A percentile compares a stretch with the other conserved stretches of the same genome.
These are phyloP conservation scores for Urocolius indicus DNA, from an alignment of 2,113 vertebrate species.

Conservation along the genomic window DNA sequence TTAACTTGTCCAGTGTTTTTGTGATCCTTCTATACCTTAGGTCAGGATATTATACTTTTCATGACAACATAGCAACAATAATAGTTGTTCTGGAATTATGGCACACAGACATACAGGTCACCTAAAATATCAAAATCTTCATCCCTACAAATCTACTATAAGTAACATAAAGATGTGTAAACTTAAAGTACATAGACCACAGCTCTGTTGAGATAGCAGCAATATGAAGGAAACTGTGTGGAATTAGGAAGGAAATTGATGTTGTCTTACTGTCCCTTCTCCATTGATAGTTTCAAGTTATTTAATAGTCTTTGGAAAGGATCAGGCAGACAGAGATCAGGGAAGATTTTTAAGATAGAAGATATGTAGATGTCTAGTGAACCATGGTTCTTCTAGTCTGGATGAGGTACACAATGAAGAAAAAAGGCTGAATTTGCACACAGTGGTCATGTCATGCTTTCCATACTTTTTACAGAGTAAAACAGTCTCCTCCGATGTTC, in stretches of 20 bases:
- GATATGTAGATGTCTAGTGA: not conserved
- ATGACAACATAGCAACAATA: not conserved
- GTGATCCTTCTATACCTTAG: not conserved
- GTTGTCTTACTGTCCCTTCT: not conserved
- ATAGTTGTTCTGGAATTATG: not conserved
- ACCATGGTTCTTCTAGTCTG: not conserved
- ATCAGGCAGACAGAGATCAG: not conserved
- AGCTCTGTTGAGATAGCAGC: not conserved
- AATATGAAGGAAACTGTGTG: not conserved
- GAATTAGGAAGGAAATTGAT: not conserved
- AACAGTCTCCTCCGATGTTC: not conserved
- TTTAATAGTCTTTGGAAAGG: not conserved
- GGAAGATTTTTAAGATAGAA: not conserved
- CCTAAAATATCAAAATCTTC: not conserved
- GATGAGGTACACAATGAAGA: not conserved
- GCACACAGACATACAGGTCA: not conserved
- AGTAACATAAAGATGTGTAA: not conserved
- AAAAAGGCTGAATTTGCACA: not conserved
- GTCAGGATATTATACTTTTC: not conserved
- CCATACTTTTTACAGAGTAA: not conserved
- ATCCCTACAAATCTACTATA: not conserved
- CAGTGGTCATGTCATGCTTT: not conserved
- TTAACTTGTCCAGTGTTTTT: not conserved
- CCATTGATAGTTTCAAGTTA: not conserved
- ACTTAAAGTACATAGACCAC: not conserved